Conservation (phyloP, 2,113 vertebrate species). For the Hyperopisus bebe region DNA sequence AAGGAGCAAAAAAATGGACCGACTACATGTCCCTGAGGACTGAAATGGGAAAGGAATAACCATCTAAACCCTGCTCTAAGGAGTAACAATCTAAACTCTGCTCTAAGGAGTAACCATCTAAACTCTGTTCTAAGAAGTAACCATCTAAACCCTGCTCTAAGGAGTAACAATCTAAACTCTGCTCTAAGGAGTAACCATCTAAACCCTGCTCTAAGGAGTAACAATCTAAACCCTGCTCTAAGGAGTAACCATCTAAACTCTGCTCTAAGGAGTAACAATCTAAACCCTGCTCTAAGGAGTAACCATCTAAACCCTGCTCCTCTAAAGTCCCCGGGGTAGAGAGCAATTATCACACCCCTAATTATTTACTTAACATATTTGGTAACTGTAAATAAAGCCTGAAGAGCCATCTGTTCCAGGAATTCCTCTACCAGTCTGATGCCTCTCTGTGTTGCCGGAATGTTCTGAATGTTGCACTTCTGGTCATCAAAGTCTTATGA, state of each 20-base stretch:
- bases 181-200: too few species aligned
- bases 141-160: too few species aligned
- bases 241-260: too few species aligned
- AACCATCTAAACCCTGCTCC: not conserved
- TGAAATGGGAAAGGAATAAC: not conserved
- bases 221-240: too few species aligned
- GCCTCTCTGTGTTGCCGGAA: not conserved
- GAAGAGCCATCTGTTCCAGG: not conserved
- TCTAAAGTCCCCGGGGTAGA: not conserved
- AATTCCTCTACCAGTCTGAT: not conserved
- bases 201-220: too few species aligned
- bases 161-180: too few species aligned
- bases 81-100: too few species aligned
- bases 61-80: too few species aligned
- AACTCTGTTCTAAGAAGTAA: too few species aligned
- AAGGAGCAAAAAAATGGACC: not conserved
- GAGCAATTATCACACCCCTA: not conserved
- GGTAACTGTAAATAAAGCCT: not conserved
- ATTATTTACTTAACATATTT: not conserved
- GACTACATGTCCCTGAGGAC: not conserved
- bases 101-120: too few species aligned
- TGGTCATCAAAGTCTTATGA: not conserved
- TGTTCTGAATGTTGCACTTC: not conserved
- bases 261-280: too few species aligned
- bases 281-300: too few species aligned